phyloP scores from a whole-genome alignment of 2,888 invertebrate genomes.

The Hoplodrina ambigua region DNA sequence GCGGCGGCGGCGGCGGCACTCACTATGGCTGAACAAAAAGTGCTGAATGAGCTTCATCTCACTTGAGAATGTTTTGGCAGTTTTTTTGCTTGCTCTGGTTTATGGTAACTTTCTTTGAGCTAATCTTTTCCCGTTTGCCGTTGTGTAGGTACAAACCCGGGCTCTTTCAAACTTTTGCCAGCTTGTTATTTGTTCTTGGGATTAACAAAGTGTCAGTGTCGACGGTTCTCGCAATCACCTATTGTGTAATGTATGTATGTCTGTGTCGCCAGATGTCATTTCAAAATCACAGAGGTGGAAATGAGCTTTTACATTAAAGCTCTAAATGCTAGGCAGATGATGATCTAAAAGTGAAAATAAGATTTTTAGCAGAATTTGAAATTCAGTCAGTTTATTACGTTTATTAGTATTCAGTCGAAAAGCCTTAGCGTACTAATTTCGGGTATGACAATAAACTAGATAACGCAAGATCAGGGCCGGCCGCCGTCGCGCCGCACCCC shows the following conservation, averaged over 20 bases:
- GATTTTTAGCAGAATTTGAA: too few species aligned
- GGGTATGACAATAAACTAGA: conserved; percentile 18
- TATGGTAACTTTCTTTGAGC: not conserved
- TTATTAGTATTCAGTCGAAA: not conserved
- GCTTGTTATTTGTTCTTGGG: not conserved
- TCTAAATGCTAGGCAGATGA: too few species aligned
- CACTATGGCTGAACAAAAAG: conserved; percentile 20
- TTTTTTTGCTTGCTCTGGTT: conserved; percentile 5
- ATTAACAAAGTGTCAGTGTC: not conserved
- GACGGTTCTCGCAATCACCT: not conserved
- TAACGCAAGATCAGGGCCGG: not conserved
- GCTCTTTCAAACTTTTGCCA: not conserved
- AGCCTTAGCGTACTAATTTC: not conserved
- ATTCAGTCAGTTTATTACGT: too few species aligned
- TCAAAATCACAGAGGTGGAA: not conserved
- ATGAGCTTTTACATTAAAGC: too few species aligned
- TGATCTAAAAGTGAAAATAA: too few species aligned
- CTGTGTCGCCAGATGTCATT: too few species aligned
- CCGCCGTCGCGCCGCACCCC: not conserved
- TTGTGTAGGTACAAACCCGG: not conserved
- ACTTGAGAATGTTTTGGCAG: conserved; percentile 7
- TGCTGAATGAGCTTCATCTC: conserved; percentile 15
- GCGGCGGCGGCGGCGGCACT: not conserved
- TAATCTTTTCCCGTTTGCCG: conserved; percentile 3
- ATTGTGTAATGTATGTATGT: too few species aligned